Evolutionary conservation across 2,113 vertebrate species (phyloP), one percentile per base, ranked within the genome.

Genomic region (Brachypteracias leptosomus): DNA sequence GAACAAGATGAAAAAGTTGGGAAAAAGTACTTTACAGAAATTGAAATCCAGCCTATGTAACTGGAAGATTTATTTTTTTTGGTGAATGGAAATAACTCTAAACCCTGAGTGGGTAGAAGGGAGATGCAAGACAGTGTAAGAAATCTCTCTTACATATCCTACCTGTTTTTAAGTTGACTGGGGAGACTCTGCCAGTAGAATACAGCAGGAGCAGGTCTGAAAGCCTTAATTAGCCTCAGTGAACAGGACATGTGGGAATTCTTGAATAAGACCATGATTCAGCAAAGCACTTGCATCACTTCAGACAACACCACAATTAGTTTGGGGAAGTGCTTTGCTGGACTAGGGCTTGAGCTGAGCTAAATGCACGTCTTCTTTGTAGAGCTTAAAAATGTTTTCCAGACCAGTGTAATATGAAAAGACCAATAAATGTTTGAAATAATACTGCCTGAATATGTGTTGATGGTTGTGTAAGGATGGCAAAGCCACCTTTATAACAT

Each of bases 341-440:
- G 66, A 61, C 35, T 22, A 51, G 28, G 29, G 25, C 57, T 33
- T 35, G 15, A 51, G 17, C 22, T 36, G 31, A 47, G 24, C n/a
- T 57, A 47, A 94, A 47, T 59, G 35, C 19, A 35, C 14, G 22
- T 75, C 54, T 68, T 36, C 4, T 38, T 65, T 31, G 4, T 3
- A n/a, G 14, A 71, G 13, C n/a, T 88, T 74, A 52, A 90, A 89
- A 44, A 42, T 31, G 31, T 89, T 78, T 90, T 89, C 74, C 70
- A 83, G 77, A 85, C 22, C 13, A 68, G 49, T 42, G 11, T 79
- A 75, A 80, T 70, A 49, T 35, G 25, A 40, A 74, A 42, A 79
- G 58, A 68, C 36, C 49, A 95, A 96, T 96, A 94, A 96, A 95
- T 26, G n/a, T 89, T 94, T 84, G 71, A 61, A 76, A 62, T 68